phyloP scores from a whole-genome alignment of 2,113 vertebrate genomes.

The Propithecus coquereli region DNA sequence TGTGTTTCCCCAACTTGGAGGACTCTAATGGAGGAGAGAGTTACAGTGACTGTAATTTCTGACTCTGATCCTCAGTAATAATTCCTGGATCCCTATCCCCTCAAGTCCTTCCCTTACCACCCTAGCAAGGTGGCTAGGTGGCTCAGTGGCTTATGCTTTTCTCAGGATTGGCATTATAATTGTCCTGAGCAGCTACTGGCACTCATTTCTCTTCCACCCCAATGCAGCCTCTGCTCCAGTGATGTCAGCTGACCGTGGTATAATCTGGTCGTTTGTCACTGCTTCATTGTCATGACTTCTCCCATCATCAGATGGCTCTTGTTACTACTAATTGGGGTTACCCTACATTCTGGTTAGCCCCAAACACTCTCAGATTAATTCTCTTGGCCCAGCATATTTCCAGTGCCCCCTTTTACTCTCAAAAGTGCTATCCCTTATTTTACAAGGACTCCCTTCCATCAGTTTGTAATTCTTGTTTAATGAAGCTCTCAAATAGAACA shows the following conservation, averaged over 20 bases:
- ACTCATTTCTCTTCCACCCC: not conserved
- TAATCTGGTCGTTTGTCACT: constrained; percentile 32
- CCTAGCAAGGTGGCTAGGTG: not conserved
- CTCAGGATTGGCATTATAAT: not conserved
- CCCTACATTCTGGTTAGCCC: not conserved
- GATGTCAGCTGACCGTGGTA: not conserved
- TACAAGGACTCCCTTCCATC: not conserved
- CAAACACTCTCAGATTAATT: constrained; percentile 47
- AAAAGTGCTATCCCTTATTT: not conserved
- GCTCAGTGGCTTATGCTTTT: not conserved
- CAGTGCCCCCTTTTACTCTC: not conserved
- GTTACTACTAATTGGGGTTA: constrained; percentile 38
- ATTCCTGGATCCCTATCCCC: not conserved
- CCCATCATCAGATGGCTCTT: not conserved
- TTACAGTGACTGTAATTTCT: not conserved
- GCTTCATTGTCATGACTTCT: not conserved
- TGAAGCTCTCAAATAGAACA: not conserved
- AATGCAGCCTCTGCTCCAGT: not conserved
- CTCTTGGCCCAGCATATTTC: not conserved
- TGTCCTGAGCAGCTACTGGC: not conserved
- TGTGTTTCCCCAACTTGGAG: not conserved
- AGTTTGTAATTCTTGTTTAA: constrained; percentile 21
- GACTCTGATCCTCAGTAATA: not conserved
- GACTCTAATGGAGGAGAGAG: not conserved
- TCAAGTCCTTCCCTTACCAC: not conserved